phyloP scores from a whole-genome alignment of 2,797 vertebrate species.

The Holocentrus rufus region DNA sequence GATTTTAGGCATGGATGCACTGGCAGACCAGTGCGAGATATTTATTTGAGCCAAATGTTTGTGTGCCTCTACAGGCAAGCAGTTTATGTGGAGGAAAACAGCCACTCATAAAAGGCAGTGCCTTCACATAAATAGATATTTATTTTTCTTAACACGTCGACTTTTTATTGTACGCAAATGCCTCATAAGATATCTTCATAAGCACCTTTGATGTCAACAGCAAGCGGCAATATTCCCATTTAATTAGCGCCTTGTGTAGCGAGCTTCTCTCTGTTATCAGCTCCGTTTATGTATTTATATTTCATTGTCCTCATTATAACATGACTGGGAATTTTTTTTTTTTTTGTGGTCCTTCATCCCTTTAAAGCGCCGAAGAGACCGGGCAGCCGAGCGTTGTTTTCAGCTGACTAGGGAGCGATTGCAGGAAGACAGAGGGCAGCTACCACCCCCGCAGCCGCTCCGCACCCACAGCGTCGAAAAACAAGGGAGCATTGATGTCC shows the following conservation, averaged over 20 bases:
- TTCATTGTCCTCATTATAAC: constrained; percentile 65
- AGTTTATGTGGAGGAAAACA: constrained; percentile 59
- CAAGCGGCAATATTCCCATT: constrained; percentile 52
- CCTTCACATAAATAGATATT: constrained; percentile 60
- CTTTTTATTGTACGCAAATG: constrained; percentile 62
- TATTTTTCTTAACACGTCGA: constrained; percentile 50
- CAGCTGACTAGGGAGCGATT: constrained; percentile 22
- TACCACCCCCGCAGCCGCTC: constrained; percentile 37
- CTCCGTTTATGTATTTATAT: constrained; percentile 67
- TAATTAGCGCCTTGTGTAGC: constrained; percentile 63
- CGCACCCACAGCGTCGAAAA: constrained; percentile 45
- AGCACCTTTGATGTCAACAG: constrained; percentile 61
- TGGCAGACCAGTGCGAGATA: constrained; percentile 63
- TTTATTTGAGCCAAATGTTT: constrained; percentile 71
- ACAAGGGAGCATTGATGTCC: constrained; percentile 59
- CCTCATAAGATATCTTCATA: constrained; percentile 54
- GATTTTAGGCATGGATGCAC: constrained; percentile 68
- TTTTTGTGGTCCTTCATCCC: constrained; percentile 48
- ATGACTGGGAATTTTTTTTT: constrained; percentile 24
- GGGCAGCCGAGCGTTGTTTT: constrained; percentile 17
- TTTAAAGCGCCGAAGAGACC: constrained; percentile 18
- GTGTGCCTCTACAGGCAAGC: constrained; percentile 46
- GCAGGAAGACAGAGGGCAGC: constrained; percentile 38
- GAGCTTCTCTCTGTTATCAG: constrained; percentile 50
- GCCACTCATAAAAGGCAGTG: constrained; percentile 42